A percentile compares a stretch with the other conserved stretches of the same genome.
phyloP scores from a whole-genome alignment of 2,113 vertebrate species.

The Semnornis frantzii region DNA sequence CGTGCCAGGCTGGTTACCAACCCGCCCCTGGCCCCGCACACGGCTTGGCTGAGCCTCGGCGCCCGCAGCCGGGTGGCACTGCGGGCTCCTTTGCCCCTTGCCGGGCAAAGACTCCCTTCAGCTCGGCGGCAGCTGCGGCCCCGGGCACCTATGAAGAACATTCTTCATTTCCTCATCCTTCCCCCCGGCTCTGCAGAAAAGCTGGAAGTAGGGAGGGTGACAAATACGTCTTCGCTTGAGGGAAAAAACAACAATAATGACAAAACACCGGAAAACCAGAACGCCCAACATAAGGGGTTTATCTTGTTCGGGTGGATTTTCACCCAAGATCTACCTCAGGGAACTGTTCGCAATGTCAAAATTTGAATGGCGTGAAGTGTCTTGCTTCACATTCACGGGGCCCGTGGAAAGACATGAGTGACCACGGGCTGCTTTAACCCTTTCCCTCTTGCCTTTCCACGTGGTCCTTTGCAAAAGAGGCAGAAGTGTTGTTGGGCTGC shows the following conservation, averaged over 20 bases:
- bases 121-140: not conserved
- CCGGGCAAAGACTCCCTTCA: not conserved
- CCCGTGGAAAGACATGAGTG: not conserved
- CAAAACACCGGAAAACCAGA: too few species aligned
- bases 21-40: not conserved
- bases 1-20: fast-evolving
- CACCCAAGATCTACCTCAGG: not conserved
- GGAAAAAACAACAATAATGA: too few species aligned
- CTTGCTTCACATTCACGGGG: not conserved
- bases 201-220: not conserved
- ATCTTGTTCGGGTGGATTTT: not conserved
- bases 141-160: not conserved
- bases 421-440: not conserved
- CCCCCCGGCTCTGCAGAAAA: not conserved
- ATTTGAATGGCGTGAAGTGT: not conserved
- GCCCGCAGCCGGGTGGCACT: not conserved
- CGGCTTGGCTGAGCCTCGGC: not conserved
- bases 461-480: not conserved
- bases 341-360: not conserved
- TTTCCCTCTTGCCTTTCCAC: not conserved
- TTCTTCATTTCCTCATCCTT: not conserved
- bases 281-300: not conserved
- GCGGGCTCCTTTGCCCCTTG: not conserved
- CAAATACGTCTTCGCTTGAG: not conserved
- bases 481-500: not conserved